Evolutionary conservation across 2,797 vertebrate genomes (phyloP), one percentile per base, ranked within the genome.

Genomic region (Chiroxiphia lanceolata): DNA sequence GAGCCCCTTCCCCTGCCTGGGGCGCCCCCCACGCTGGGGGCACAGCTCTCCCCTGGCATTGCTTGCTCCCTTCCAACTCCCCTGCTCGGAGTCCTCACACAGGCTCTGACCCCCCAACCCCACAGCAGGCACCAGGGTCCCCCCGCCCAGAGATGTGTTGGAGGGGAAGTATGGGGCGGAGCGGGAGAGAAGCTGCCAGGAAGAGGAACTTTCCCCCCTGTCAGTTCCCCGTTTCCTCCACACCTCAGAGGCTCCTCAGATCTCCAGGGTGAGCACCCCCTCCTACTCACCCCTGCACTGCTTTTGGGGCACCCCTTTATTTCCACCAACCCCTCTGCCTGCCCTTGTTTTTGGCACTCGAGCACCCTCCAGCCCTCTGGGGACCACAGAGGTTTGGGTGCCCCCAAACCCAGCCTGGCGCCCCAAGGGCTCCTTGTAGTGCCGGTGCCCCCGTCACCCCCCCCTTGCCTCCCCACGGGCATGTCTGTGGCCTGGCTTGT

Each of bases 401-500:
- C 3, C 59, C 61, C 36, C 42, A 71, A 83, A 14, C 33, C 27
- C 77, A 42, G 42, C 9, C 23, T 21, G 18, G 29, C 6, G 5
- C 65, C 47, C 45, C 2, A 6, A 44, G 45, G 57, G 42, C 61
- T 85, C 51, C 9, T 48, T 45, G 74, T 1, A 2, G 25, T 83
- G 56, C 33, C 12, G 0, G 6, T 67, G 60, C 15, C 75, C 34
- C 2, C 2, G 44, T 60, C 51, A 29, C 34, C 68, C 34, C 6
- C 6, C 5, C 27, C 48, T 47, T 2, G 20, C 29, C 15, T 57
- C 19, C 15, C 91, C 3, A 26, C n/a, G 3, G 86, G n/a, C 86
- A 68, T 4, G 27, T 56, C 86, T 92, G 92, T 9, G 92, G 94
- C 91, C 51, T 60, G 68, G 67, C 93, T 63, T 90, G 94, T 5